Evolutionary conservation across 2,888 invertebrate species (phyloP).

Genomic region (Metalampra italica): DNA sequence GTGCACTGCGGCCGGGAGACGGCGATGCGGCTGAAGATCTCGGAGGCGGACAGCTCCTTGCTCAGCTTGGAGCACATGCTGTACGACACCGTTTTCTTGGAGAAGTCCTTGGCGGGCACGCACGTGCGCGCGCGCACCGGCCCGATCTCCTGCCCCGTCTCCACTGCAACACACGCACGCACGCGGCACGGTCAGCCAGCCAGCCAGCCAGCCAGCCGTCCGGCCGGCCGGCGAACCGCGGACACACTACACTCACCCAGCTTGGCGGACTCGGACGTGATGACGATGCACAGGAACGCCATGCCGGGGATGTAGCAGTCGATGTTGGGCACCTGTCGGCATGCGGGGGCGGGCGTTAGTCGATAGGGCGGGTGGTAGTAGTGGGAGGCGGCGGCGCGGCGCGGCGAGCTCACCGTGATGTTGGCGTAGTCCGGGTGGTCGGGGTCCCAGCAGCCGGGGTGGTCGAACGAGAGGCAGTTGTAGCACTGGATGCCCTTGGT

Average conservation of each 20-base stretch:
- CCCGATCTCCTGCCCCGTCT: constrained; percentile 67
- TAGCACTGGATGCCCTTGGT: constrained; percentile 69
- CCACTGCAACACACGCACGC: constrained; percentile 38
- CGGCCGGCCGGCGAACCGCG: not conserved
- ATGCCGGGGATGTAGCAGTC: constrained; percentile 74
- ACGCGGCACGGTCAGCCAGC: not conserved
- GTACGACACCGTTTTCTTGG: constrained; percentile 67
- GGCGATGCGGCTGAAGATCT: constrained; percentile 66
- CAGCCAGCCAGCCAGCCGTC: no score
- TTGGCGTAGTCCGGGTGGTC: constrained; percentile 70
- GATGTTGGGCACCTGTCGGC: constrained; percentile 60
- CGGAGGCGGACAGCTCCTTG: constrained; percentile 65
- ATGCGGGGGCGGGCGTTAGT: not conserved
- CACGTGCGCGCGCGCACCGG: constrained; percentile 70
- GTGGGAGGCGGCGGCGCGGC: no score
- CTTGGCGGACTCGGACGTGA: constrained; percentile 68
- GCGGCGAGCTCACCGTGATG: constrained; percentile 44
- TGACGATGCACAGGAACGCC: constrained; percentile 66
- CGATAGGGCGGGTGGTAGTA: not conserved
- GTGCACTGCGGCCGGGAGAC: constrained; percentile 64
- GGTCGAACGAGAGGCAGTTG: constrained; percentile 71
- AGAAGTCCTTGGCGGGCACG: constrained; percentile 67
- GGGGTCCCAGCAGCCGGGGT: constrained; percentile 73
- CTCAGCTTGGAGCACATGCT: constrained; percentile 68
- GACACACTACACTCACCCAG: constrained; percentile 45